Conservation (phyloP, 2,113 vertebrate species). For the Silurus asotus region DNA sequence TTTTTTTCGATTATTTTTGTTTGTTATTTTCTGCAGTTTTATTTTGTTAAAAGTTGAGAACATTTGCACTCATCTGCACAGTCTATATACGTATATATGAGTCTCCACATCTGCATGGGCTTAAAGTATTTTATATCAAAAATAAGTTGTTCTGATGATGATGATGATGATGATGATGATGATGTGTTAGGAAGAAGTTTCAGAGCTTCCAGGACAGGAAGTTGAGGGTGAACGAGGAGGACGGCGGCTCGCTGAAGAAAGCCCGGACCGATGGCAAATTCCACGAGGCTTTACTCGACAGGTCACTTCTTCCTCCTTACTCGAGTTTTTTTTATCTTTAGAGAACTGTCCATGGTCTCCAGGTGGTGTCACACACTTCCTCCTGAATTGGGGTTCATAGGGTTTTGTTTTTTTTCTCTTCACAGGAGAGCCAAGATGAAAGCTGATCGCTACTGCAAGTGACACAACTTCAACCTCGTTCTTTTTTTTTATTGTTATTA, state of each 20-base stretch:
- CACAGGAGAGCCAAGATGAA: conserved; percentile 95
- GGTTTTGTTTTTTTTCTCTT: conserved; percentile 27
- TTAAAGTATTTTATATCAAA: too few relatives aligned
- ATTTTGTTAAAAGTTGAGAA: too few relatives aligned
- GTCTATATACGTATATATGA: too few relatives aligned
- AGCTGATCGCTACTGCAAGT: conserved; percentile 97
- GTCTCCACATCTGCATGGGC: too few relatives aligned
- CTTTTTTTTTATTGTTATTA: too few relatives aligned
- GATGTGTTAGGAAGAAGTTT: conserved; percentile 85
- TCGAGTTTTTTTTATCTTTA: too few relatives aligned
- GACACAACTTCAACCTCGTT: conserved; percentile 51
- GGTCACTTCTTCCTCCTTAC: conserved; percentile 68
- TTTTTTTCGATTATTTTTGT: too few relatives aligned
- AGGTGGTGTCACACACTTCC: background rate
- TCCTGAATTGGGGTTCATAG: background rate
- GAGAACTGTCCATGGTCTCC: background rate
- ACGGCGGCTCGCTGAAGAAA: conserved; percentile 80
- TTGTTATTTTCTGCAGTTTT: too few relatives aligned
- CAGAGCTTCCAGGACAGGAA: conserved; percentile 97
- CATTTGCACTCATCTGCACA: too few relatives aligned
- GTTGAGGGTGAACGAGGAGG: conserved; percentile 90
- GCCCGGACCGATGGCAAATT: conserved; percentile 91
- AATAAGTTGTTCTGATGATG: too few relatives aligned
- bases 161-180: background rate
- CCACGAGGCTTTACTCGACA: conserved; percentile 91